Conservation (phyloP, 2,797 vertebrate genomes). For the Limosa lapponica region DNA sequence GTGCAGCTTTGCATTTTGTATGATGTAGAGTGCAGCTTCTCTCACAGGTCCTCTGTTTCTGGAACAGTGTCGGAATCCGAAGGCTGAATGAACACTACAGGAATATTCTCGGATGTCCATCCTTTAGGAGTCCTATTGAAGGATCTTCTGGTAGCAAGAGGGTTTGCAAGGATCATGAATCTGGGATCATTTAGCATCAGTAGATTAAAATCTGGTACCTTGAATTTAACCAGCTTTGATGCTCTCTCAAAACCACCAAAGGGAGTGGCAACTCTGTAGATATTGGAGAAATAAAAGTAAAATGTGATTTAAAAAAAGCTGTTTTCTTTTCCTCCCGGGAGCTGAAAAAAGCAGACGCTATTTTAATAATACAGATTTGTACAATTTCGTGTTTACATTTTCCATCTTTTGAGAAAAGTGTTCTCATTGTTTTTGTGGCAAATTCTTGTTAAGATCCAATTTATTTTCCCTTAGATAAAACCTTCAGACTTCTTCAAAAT, state of each 20-base stretch:
- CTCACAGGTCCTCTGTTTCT: conserved; percentile 96
- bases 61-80: conserved; percentile 80
- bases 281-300: conserved; percentile 49
- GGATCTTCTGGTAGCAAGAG: conserved; percentile 82
- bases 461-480: background rate
- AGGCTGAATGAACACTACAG: conserved; percentile 77
- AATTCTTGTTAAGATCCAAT: background rate
- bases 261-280: conserved; percentile 91
- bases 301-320: background rate
- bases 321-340: background rate
- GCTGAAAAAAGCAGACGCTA: background rate
- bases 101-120: conserved; percentile 82
- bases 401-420: background rate
- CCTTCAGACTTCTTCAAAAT: background rate
- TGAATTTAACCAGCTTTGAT: conserved; percentile 84
- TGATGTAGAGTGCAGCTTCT: background rate
- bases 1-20: background rate
- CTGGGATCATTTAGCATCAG: conserved; percentile 79
- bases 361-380: background rate
- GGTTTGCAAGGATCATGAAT: conserved; percentile 81
- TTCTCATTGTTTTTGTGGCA: background rate
- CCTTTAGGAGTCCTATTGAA: conserved; percentile 95
- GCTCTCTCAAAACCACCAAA: conserved; percentile 92
- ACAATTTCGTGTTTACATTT: background rate
- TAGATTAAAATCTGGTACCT: conserved; percentile 81